Evolutionary conservation across 2,113 vertebrate species (phyloP), one percentile per base, ranked within the genome.

Genomic region (Elaphurus davidianus): DNA sequence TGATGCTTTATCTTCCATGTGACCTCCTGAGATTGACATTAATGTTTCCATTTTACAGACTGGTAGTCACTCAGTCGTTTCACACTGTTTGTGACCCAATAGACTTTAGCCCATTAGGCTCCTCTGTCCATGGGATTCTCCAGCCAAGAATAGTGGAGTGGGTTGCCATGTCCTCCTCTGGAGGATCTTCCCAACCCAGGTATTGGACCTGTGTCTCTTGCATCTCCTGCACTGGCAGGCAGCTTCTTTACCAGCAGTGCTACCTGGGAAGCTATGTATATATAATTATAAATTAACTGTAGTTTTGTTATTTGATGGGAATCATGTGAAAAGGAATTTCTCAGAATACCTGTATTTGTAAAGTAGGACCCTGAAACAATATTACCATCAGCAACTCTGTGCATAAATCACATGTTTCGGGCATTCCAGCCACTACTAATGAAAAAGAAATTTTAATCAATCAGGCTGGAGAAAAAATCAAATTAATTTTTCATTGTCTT

Each of bases 1-100:
- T 12, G 7, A 15, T 1, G 0, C 28, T 74, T 45, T n/a, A 6
- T 55, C 14, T n/a, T 91, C 50, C 7, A 0, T 0, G 8, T 30
- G 33, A 30, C n/a, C 36, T 52, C 16, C 6, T 14, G 52, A 57
- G 6, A 9, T 43, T 10, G 30, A 3, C 4, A 7, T 47, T 45
- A 5, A 8, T 60, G 45, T 43, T 93, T 52, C 30, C 74, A 43
- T 82, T 40, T 27, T 50, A 62, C 4, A 95, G 33, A 27, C 10
- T 76, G 23, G 71, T 43, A 27, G 36, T 43, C 40, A 43, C 36
- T 76, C 40, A 76, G 36, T 76, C 71, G 2, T 43, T 23, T 76
- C 6, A 43, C 23, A 43, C 40, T 43, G 1, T 76, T 74, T 40
- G 36, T 74, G 67, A 40, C 21, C 36, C 1, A 0, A 2, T 74